Base-by-base conservation (phyloP, 2,888 invertebrate species). In the Eulithis testata region DNA sequence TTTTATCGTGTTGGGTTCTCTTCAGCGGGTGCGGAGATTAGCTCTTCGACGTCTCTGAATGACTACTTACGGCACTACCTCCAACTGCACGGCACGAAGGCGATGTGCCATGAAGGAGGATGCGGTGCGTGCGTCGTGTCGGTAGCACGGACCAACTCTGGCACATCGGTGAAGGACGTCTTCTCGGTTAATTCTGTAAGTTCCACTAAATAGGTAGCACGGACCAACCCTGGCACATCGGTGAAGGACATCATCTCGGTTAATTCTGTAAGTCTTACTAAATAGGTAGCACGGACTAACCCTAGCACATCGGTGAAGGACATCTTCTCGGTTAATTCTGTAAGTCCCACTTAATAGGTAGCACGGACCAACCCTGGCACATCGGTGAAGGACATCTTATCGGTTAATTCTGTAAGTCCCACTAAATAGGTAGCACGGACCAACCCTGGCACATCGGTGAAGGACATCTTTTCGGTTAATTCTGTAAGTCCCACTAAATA, bases 71-170 rank as follows among this genome's bases (percentile, higher is more conserved):
- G 96, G 4, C 85, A 94, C 36, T 81, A 91, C 71, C 89, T 94
- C 0, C 91, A 94, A 53, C 85, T 96, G 0, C 92, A 91, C 49
- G 96, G 96, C 49, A 96, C 96, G 0, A 96, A 96, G 79, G 89
- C 88, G 21, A 96, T 96, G 95, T 96, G 96, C 74, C 89, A 93
- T 21, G 96, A 96, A 80, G 96, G 96, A 1, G 96, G 96, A 4
- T 96, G 96, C 76, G 96, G 96, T 0, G 94, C 94, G 0, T 96
- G 96, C 75, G 85, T 94, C 3, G 94, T 95, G 1, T 87, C 93
- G 1, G 94, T 92, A 0, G 78, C 89, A 0, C 87, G 81, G n/a
- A 82, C 81, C 1, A 89, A 94, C 71, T 90, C 94, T 0, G 81
- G 76, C 7, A 94, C 94, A 0, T 91, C 93, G 6, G 89, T 93